phyloP scores from a whole-genome alignment of 1,140 invertebrate species.

The Papilio aristodemus region DNA sequence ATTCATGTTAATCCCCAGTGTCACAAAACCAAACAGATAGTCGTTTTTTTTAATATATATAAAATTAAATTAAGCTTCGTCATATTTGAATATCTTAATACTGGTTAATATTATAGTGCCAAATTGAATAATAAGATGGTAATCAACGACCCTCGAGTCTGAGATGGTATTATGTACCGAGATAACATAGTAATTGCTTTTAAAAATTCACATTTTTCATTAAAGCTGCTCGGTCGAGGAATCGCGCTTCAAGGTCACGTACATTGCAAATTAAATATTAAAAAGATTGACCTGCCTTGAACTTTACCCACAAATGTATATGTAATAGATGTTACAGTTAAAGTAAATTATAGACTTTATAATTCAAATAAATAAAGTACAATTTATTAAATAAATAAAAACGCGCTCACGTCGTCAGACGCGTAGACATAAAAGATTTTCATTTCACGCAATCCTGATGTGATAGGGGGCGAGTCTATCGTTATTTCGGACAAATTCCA shows the following conservation, averaged over 20 bases:
- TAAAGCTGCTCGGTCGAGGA: not conserved
- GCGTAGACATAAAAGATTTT: no score
- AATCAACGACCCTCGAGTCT: not conserved
- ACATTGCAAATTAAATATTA: not conserved
- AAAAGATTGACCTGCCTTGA: constrained; percentile 1
- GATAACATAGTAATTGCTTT: constrained; percentile 5
- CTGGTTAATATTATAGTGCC: not conserved
- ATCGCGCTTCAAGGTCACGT: not conserved
- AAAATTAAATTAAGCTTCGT: no score
- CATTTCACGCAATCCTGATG: no score
- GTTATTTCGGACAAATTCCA: no score
- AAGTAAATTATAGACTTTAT: no score
- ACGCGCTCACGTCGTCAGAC: no score
- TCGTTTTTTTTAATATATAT: not conserved
- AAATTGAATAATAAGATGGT: not conserved
- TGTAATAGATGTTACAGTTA: not conserved
- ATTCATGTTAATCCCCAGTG: no score
- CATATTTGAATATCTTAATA: not conserved
- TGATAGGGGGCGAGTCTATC: no score
- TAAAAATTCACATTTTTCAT: constrained; percentile 14
- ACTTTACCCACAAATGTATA: not conserved
- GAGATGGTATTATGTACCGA: not conserved
- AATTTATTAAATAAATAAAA: no score
- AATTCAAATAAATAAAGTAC: no score
- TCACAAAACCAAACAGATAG: no score